Base-by-base conservation (phyloP, 2,888 invertebrate genomes). In the Hirtodrosophila duncani region DNA sequence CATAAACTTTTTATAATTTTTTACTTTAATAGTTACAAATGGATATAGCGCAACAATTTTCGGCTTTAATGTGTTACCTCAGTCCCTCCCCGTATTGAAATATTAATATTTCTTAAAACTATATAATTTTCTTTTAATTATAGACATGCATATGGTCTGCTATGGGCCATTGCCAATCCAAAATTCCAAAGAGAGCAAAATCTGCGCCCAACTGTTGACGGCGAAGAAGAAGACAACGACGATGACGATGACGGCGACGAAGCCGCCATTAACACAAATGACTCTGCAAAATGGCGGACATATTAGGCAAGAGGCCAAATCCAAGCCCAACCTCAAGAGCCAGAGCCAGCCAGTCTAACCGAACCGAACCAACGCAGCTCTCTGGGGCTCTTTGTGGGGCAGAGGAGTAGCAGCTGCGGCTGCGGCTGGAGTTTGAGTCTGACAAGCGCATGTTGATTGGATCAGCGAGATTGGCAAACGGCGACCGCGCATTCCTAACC, bases 361-460 rank as follows among this genome's bases (percentile, higher is more conserved):
- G 23, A 24, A 38, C 10, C 14, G 20, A 10, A 20, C 18, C 21
- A 18, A 24, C 20, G 9, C 14, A 8, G 4, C 9, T 20, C 8
- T 18, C 31, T 13, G 20, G 9, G 18, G n/a, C 24, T n/a, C n/a
- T n/a, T n/a, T n/a, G n/a, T n/a, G n/a, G n/a, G n/a, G n/a, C n/a
- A n/a, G n/a, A n/a, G n/a, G n/a, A n/a, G n/a, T n/a, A n/a, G n/a
- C n/a, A n/a, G n/a, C n/a, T n/a, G n/a, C n/a, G n/a, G n/a, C n/a
- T n/a, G n/a, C n/a, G 31, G 33, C 24, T 20, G 33, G 31, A 29
- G 30, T 20, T 31, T 33, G 62, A 29, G 36, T 45, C 62, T 57
- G 79, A 78, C 81, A 81, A 77, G 81, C 75, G 63, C 70, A 59
- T 65, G 81, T 77, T 77, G 81, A 77, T 77, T 77, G 79, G 75